phyloP scores from a whole-genome alignment of 2,888 invertebrate species.

The Nebria salina region DNA sequence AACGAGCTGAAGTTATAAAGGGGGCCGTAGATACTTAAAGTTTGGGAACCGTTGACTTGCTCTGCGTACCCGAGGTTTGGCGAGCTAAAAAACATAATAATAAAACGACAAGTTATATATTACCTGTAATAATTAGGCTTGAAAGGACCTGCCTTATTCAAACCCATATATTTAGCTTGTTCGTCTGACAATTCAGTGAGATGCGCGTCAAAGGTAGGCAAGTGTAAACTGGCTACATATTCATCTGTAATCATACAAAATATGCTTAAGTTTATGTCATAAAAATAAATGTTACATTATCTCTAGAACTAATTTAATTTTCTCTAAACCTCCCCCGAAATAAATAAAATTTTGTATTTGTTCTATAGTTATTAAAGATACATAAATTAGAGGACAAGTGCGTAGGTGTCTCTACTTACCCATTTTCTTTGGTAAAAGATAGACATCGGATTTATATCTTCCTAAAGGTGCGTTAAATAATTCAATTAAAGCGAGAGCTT shows the following conservation, averaged over 20 bases:
- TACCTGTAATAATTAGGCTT: conserved; percentile 98
- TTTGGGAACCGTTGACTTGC: neutral
- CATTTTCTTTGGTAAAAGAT: conserved; percentile 98
- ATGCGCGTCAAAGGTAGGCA: conserved; percentile 97
- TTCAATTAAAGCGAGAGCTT: conserved; percentile 96
- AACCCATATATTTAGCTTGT: conserved; percentile 96
- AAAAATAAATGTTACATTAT: too few species aligned
- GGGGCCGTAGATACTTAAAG: neutral
- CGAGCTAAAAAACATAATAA: neutral
- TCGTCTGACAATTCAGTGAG: conserved; percentile 95
- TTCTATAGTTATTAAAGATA: too few species aligned
- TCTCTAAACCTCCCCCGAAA: too few species aligned
- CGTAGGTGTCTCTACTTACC: conserved; percentile 66
- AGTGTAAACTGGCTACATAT: conserved; percentile 95
- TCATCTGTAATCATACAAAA: conserved; percentile 74
- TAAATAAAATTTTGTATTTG: too few species aligned
- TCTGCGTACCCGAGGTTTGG: conserved; percentile 1
- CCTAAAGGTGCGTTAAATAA: conserved; percentile 95
- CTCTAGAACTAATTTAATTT: too few species aligned
- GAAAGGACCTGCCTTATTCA: conserved; percentile 97
- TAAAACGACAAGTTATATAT: neutral
- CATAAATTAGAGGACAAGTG: too few species aligned
- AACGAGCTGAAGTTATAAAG: neutral
- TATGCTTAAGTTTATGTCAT: too few species aligned
- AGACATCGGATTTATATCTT: conserved; percentile 96